Evolutionary conservation across 2,888 invertebrate species (phyloP), one percentile per base, ranked within the genome.

Genomic region (Drosophila quinaria): DNA sequence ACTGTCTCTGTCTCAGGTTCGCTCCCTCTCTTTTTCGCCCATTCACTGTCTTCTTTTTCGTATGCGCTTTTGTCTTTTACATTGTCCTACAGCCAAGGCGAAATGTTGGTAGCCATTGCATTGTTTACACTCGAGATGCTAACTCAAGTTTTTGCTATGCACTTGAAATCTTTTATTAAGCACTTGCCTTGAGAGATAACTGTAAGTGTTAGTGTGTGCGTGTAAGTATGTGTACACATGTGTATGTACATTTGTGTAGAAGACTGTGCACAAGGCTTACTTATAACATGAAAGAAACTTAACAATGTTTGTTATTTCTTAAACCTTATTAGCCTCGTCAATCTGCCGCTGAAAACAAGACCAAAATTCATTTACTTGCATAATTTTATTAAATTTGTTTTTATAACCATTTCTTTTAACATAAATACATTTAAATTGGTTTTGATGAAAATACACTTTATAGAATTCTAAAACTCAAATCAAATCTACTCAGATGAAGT

Each of bases 131-230:
- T 81, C 73, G 70, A 49, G 63, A 64, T 64, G 59, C 63, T 59
- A 19, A 39, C 78, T 80, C 72, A 78, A 78, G 81, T 67, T 75
- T 73, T 80, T 75, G 61, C 75, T 37, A 68, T 80, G 80, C 72
- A 69, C 78, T 80, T 78, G 80, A 80, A 80, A 78, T 75, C 78
- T 60, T 75, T 78, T 72, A 70, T 67, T 69, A 72, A 64, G 70
- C 63, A 70, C 74, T 72, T 70, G 67, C 69, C 64, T 74, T 68
- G 65, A 54, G 51, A 41, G 54, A 61, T 22, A 17, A 13, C 19
- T 35, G 15, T 42, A 6, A 31, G 41, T 55, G 15, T 42, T 4
- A 31, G 41, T 55, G 39, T 6, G 15, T 37, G 41, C 17, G 37
- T 52, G 69, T 35, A 19, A 9, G 8, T 15, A 4, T 47, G 13